Conservation (phyloP, 2,113 vertebrate genomes). For the Merops nubicus region DNA sequence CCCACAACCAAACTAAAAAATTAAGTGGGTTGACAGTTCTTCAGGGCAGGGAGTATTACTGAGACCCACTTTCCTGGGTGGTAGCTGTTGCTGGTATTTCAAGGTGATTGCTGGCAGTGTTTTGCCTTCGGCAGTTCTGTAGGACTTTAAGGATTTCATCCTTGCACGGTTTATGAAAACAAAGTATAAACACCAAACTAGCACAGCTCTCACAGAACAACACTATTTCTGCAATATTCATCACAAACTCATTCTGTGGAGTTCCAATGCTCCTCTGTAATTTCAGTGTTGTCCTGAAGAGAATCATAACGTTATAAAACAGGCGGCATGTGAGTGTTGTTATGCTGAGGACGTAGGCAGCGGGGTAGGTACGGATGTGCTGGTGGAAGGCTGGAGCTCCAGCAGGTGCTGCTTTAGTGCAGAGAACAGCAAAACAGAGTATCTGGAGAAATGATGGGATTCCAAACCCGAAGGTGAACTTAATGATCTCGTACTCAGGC, state of each 20-base stretch:
- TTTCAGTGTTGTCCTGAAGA: constrained; percentile 58
- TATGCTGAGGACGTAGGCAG: neutral
- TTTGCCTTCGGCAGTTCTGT: constrained; percentile 17
- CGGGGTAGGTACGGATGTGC: neutral
- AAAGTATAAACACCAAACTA: constrained; percentile 67
- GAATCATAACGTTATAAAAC: constrained; percentile 70
- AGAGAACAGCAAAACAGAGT: constrained; percentile 31
- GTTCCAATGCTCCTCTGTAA: neutral
- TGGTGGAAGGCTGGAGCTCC: constrained; percentile 12
- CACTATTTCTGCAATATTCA: constrained; percentile 78
- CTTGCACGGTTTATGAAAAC: constrained; percentile 68
- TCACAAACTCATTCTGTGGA: constrained; percentile 24
- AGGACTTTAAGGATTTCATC: constrained; percentile 32
- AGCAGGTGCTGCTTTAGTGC: constrained; percentile 11
- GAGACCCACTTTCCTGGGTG: neutral
- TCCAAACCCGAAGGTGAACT: constrained; percentile 76
- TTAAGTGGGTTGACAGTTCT: neutral
- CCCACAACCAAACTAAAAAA: neutral
- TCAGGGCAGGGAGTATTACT: neutral
- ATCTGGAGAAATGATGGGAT: constrained; percentile 68
- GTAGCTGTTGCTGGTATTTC: neutral
- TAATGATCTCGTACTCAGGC: constrained; percentile 73
- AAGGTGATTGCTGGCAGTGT: neutral
- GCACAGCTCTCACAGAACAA: constrained; percentile 77
- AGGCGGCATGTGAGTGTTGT: constrained; percentile 64